These are phyloP conservation scores for Notocelia uddmanniana DNA, from an alignment of 2,888 invertebrate species.

Conservation along the genomic window DNA sequence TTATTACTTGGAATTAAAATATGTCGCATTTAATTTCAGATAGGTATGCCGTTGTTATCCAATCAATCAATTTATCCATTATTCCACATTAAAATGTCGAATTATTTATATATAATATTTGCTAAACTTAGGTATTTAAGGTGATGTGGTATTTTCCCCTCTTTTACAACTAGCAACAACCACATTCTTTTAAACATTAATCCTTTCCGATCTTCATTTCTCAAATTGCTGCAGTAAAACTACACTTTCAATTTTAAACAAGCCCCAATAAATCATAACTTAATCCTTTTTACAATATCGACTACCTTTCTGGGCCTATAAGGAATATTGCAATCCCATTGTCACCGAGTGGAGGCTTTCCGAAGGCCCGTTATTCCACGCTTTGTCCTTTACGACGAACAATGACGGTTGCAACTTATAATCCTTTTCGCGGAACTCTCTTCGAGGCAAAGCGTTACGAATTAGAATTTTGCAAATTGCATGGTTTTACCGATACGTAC, in stretches of 20 bases:
- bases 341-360: slow-evolving; percentile 13
- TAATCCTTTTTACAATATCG: slow-evolving; percentile 40
- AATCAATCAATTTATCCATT: too few species aligned
- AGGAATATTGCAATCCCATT: slow-evolving; percentile 20
- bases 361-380: slow-evolving; percentile 21
- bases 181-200: background rate
- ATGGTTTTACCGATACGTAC: slow-evolving; percentile 13
- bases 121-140: background rate
- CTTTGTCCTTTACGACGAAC: slow-evolving; percentile 25
- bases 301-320: slow-evolving; percentile 29
- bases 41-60: too few species aligned
- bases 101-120: too few species aligned
- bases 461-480: slow-evolving; percentile 32
- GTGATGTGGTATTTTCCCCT: background rate
- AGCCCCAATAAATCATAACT: slow-evolving; percentile 39
- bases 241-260: slow-evolving; percentile 34
- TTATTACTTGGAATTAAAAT: too few species aligned
- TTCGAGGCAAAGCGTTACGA: slow-evolving; percentile 14
- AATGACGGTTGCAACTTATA: slow-evolving; percentile 20
- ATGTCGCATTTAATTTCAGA: background rate
- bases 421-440: slow-evolving; percentile 36
- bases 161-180: slow-evolving; percentile 6
- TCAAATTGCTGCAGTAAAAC: slow-evolving; percentile 15
- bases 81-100: too few species aligned
- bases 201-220: background rate